These are phyloP conservation scores for Nycticryphes semicollaris DNA, from an alignment of 2,113 vertebrate genomes.

Conservation along the genomic window DNA sequence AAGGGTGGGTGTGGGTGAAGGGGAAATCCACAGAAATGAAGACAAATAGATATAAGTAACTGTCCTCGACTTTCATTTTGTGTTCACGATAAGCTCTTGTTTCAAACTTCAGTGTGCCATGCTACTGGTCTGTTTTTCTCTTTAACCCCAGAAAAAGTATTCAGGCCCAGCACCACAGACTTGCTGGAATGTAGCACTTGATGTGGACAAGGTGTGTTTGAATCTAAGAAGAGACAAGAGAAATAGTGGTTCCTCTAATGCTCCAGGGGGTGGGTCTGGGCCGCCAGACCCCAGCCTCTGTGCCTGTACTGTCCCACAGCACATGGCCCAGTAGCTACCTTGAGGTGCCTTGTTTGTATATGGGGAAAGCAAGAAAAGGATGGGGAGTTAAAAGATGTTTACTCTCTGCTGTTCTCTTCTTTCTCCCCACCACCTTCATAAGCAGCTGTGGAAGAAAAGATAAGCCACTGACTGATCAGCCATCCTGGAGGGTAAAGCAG, in stretches of 20 bases:
- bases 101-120: background rate
- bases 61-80: background rate
- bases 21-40: conserved; percentile 8
- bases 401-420: background rate
- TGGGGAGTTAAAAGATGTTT: background rate
- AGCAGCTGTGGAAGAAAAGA: background rate
- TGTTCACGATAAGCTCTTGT: background rate
- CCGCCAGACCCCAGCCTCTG: background rate
- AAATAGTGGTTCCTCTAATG: background rate
- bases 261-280: background rate
- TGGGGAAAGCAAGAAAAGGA: background rate
- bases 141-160: background rate
- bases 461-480: background rate
- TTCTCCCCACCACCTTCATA: background rate
- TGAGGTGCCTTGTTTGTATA: rapidly evolving
- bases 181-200: rapidly evolving
- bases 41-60: conserved; percentile 31
- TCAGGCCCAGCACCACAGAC: background rate
- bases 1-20: background rate
- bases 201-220: rapidly evolving
- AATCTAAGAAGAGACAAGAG: background rate
- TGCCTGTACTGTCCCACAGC: background rate
- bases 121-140: background rate
- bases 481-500: background rate
- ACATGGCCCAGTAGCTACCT: background rate